Conservation (phyloP, 2,113 vertebrate species). For the Megalops atlanticus region DNA sequence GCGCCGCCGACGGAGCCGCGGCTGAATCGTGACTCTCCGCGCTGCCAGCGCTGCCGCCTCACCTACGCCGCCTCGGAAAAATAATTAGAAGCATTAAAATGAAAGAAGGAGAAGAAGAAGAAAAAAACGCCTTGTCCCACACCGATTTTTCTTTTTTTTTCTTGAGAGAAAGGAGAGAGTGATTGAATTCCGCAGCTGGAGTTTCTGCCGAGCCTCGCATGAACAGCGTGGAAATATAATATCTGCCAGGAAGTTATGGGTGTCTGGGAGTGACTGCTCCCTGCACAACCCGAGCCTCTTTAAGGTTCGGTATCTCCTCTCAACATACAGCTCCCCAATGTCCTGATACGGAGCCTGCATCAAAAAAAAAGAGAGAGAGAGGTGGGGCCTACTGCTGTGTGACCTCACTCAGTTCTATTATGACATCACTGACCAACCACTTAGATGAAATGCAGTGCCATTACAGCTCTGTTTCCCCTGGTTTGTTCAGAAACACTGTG, state of each 20-base stretch:
- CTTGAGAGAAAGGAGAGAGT: background rate
- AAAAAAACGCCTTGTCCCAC: background rate
- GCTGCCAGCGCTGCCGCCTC: background rate
- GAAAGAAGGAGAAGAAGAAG: background rate
- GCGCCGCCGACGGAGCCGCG: constrained; percentile 2
- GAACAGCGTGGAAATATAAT: background rate
- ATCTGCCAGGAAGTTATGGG: background rate
- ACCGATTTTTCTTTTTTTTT: background rate
- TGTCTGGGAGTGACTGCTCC: too few relatives aligned
- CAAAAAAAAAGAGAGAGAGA: too few relatives aligned
- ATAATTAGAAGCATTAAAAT: background rate
- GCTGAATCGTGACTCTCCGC: constrained; percentile 22
- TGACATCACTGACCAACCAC: too few relatives aligned
- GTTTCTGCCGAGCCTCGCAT: background rate
- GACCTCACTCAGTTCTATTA: too few relatives aligned
- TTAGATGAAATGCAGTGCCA: too few relatives aligned
- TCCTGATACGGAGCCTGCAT: too few relatives aligned
- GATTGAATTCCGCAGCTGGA: background rate
- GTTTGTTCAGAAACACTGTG: too few relatives aligned
- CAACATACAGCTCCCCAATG: background rate
- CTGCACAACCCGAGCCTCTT: background rate
- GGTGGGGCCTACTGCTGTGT: too few relatives aligned
- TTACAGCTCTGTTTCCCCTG: too few relatives aligned
- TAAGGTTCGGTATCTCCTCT: background rate
- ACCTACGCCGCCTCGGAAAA: constrained; percentile 25